Conservation (phyloP, 2,888 invertebrate species). For the Hemicrepidius hirtus region DNA sequence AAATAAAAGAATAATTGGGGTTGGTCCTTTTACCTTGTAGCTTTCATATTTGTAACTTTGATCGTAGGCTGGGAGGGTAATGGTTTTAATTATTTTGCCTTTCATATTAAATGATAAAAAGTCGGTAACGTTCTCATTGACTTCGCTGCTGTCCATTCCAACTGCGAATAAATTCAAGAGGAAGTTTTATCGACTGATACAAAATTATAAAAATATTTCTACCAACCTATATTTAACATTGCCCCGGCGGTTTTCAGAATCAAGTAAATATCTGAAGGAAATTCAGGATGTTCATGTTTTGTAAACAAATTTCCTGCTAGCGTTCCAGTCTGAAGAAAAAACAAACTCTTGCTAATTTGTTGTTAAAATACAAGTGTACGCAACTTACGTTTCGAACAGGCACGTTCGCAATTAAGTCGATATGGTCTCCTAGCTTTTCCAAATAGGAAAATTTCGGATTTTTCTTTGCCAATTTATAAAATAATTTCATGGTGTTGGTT, state of each 20-base stretch:
- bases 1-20: too few relatives aligned
- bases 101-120: constrained; percentile 53
- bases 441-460: constrained; percentile 77
- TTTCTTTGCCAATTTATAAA: constrained; percentile 68
- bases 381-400: constrained; percentile 65
- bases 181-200: too few relatives aligned
- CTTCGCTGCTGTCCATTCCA: constrained; percentile 57
- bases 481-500: constrained; percentile 74
- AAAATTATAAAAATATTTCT: too few relatives aligned
- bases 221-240: constrained; percentile 67
- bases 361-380: neutral
- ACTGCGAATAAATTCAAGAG: constrained; percentile 60
- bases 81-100: constrained; percentile 69
- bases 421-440: constrained; percentile 76
- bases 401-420: constrained; percentile 82
- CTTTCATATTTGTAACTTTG: constrained; percentile 61
- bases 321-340: constrained; percentile 75
- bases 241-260: constrained; percentile 78
- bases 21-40: constrained; percentile 48
- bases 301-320: constrained; percentile 84
- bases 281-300: constrained; percentile 80
- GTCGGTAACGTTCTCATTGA: constrained; percentile 53
- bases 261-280: constrained; percentile 84
- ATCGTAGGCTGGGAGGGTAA: constrained; percentile 73
- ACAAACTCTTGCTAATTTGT: neutral